Percentiles rank a stretch among this genome's conserved stretches.
phyloP scores from a whole-genome alignment of 2,113 vertebrate genomes.

The Protobothrops mucrosquamatus region DNA sequence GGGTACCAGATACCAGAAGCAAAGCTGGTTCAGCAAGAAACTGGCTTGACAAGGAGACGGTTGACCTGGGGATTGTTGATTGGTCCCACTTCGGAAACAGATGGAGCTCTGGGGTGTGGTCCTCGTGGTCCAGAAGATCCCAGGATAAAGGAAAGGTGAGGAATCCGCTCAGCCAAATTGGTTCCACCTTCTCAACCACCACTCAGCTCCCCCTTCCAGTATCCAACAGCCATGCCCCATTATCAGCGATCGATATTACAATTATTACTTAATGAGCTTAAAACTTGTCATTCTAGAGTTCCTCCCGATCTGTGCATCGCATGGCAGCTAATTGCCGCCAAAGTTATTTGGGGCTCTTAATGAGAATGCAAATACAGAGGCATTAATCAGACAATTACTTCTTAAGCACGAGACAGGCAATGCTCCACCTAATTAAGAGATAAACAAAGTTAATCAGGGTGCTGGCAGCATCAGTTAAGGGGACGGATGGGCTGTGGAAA shows the following conservation, averaged over 20 bases:
- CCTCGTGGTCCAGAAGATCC: background rate
- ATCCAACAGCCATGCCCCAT: slow-evolving; percentile 54
- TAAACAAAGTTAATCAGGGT: slow-evolving; percentile 75
- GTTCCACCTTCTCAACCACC: background rate
- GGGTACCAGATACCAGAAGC: background rate
- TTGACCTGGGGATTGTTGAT: background rate
- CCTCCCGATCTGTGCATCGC: slow-evolving; percentile 46
- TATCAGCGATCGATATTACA: slow-evolving; percentile 67
- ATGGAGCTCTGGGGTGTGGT: background rate
- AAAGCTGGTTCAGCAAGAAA: background rate
- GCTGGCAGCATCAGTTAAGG: slow-evolving; percentile 64
- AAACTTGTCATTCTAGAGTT: slow-evolving; percentile 49
- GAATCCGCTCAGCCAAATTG: background rate
- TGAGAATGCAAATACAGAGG: slow-evolving; percentile 67
- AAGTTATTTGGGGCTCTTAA: slow-evolving; percentile 58
- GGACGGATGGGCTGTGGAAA: slow-evolving; percentile 40
- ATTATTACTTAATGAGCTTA: slow-evolving; percentile 66
- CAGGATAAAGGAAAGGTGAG: background rate
- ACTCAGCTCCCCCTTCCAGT: slow-evolving; percentile 20
- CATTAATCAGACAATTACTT: slow-evolving; percentile 75
- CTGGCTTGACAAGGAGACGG: background rate
- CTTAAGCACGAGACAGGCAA: slow-evolving; percentile 56
- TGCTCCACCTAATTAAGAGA: slow-evolving; percentile 69
- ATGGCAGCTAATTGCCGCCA: slow-evolving; percentile 59
- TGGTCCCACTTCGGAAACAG: background rate